phyloP scores from a whole-genome alignment of 2,888 invertebrate species.

The Diaphora mendica region DNA sequence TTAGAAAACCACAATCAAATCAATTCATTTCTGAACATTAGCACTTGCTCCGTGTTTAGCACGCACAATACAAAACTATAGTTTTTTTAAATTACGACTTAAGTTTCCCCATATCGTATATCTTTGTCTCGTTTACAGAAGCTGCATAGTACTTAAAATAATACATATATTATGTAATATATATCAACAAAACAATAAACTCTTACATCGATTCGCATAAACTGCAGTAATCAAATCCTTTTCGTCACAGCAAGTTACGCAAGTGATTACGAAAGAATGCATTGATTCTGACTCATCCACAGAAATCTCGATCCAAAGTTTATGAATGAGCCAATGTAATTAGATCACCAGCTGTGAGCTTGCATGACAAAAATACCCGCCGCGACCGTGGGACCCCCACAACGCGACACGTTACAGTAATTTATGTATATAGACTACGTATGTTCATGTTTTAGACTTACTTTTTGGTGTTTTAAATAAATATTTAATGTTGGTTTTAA shows the following conservation, averaged over 20 bases:
- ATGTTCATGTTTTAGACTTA: conserved; percentile 34
- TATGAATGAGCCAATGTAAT: conserved; percentile 45
- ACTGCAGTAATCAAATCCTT: background rate
- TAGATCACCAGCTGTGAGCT: conserved; percentile 47
- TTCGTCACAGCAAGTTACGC: background rate
- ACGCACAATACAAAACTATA: too few relatives aligned
- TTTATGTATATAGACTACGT: conserved; percentile 19
- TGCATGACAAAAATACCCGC: conserved; percentile 44
- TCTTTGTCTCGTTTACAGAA: conserved; percentile 1
- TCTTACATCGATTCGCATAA: background rate
- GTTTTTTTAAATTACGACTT: too few relatives aligned
- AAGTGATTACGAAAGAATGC: conserved; percentile 13
- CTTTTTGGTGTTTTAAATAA: conserved; percentile 24
- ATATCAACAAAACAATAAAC: background rate
- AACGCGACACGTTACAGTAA: conserved; percentile 16
- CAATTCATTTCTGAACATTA: too few relatives aligned
- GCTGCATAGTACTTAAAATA: background rate
- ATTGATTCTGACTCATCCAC: conserved; percentile 9
- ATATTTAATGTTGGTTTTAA: conserved; percentile 17
- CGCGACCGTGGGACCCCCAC: conserved; percentile 45
- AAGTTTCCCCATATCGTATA: background rate
- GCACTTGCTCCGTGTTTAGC: too few relatives aligned
- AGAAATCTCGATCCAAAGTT: conserved; percentile 23
- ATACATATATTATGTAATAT: background rate
- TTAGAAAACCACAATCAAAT: too few relatives aligned